Base-by-base conservation (phyloP, 2,113 vertebrate species). In the Petrocephalus zakoni region DNA sequence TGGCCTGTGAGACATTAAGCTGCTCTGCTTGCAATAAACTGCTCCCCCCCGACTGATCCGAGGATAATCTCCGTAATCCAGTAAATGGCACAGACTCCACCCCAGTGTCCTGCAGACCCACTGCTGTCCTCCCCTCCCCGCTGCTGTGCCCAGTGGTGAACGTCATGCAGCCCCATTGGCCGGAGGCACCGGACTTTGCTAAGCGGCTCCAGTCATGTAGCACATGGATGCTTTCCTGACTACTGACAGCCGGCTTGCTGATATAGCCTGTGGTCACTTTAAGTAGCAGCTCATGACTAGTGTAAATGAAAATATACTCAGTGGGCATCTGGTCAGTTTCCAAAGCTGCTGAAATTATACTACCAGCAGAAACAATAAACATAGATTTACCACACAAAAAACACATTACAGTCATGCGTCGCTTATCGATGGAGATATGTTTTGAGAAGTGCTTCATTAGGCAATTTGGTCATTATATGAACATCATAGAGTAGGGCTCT, bases 21-120 rank as follows among this genome's bases (percentile, higher is more conserved):
- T 87, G 84, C 86, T 87, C 88, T 75, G 68, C 61, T 64, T 49
- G 29, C 68, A 89, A 87, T 92, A 94, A 94, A 93, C 92, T 92
- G 94, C 93, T 94, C 92, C 92, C 92, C 90, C 88, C 61, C 92
- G 93, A 95, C 94, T 95, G 93, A 94, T 93, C 92, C 92, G 90
- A 90, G 91, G 95, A 95, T 96, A 95, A 96, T 95, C 94, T 94
- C 91, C 89, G 93, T 95, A 95, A 96, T 95, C 95, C 94, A 92
- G 92, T 94, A 95, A 95, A 91, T 56, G 89, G 89, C 46, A 29
- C 90, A 53, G 89, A 84, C 93, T 94, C 93, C 93, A 83, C 93
- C 93, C 92, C 90, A 91, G 90, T 90, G 61, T 89, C 86, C 90
- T 90, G 87, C 34, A 51, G 34, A 75, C 88, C 25, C 84, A 22